Evolutionary conservation across 2,113 vertebrate species (phyloP).

Genomic region (Callipepla californica): DNA sequence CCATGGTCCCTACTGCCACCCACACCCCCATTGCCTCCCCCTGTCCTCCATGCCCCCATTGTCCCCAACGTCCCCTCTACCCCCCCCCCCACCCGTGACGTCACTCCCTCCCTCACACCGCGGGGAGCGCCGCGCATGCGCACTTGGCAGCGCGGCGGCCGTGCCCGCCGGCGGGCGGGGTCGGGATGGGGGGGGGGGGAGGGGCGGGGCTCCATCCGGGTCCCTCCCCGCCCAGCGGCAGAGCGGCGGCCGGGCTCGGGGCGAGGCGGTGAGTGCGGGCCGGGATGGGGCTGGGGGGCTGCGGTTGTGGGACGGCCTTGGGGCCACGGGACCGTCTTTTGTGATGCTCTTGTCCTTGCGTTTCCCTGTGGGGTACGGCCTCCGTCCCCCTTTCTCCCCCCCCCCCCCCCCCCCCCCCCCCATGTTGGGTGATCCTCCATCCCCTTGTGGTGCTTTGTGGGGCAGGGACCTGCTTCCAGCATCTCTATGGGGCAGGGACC

Average conservation of each 20-base stretch:
- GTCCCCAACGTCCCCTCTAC: background rate
- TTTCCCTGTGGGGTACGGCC: background rate
- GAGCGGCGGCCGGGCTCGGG: background rate
- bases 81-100: background rate
- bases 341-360: too few relatives aligned
- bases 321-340: background rate
- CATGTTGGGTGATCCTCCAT: too few relatives aligned
- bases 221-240: conserved; percentile 9
- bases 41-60: background rate
- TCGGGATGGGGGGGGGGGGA: background rate
- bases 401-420: too few relatives aligned
- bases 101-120: background rate
- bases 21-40: too few relatives aligned
- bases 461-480: background rate
- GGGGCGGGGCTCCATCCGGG: conserved; percentile 24
- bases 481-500: too few relatives aligned
- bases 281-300: background rate
- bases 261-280: background rate
- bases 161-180: background rate
- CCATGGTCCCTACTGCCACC: background rate
- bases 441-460: too few relatives aligned
- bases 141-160: background rate
- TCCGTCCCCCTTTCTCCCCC: too few relatives aligned
- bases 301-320: background rate
- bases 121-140: background rate